Evolutionary conservation across 2,888 invertebrate genomes (phyloP).

Genomic region (Kryphioiulus occultus): DNA sequence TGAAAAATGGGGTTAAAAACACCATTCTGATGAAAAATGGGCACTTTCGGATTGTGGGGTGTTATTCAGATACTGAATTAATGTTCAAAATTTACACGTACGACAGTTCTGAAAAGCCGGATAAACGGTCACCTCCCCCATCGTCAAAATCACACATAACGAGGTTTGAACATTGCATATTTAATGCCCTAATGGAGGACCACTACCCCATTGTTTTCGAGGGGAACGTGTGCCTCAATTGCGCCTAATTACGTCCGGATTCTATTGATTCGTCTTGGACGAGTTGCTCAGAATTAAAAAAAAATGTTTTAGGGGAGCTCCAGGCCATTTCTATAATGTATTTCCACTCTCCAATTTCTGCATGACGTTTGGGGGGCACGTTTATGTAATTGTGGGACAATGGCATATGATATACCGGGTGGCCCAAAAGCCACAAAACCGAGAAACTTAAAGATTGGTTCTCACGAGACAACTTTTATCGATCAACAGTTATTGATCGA

Average conservation of each 20-base stretch:
- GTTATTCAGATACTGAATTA: not conserved
- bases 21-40: not conserved
- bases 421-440: no score
- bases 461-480: no score
- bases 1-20: not conserved
- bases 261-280: not conserved
- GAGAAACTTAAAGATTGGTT: no score
- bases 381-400: no score
- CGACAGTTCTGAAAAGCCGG: not conserved
- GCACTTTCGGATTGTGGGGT: not conserved
- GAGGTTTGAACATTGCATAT: conserved; percentile 3
- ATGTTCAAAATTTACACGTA: not conserved
- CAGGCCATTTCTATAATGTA: no score
- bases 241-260: conserved; percentile 21
- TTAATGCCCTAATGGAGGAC: conserved; percentile 32
- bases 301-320: no score
- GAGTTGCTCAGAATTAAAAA: not conserved
- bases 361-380: no score
- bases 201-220: conserved; percentile 11
- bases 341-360: no score
- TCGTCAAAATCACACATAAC: not conserved
- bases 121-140: not conserved
- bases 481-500: no score
- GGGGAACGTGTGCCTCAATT: not conserved
- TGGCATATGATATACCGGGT: no score